A percentile compares a stretch with the other conserved stretches of the same genome.
Conservation (phyloP, 1,140 invertebrate species). For the Atta colombica region DNA sequence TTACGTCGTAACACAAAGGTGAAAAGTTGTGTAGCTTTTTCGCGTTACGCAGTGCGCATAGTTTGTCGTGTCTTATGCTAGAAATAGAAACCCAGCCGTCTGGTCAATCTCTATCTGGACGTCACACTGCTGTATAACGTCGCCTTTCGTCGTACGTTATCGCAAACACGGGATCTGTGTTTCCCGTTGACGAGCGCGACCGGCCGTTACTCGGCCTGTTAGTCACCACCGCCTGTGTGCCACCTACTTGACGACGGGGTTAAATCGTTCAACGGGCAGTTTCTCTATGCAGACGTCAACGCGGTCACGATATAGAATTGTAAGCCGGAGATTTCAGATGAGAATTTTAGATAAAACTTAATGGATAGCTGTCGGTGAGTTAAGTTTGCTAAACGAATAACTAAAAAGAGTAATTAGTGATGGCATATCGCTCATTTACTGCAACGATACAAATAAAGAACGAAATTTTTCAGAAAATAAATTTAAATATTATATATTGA, state of each 20-base stretch:
- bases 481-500: too few relatives aligned
- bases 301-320: constrained; percentile 19
- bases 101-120: constrained; percentile 14
- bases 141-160: constrained; percentile 67
- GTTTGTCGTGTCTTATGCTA: constrained; percentile 28
- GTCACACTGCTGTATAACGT: constrained; percentile 27
- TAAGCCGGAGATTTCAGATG: neutral
- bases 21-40: constrained; percentile 45
- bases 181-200: constrained; percentile 69
- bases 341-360: constrained; percentile 22
- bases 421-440: too few relatives aligned
- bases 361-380: neutral
- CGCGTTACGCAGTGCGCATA: constrained; percentile 17
- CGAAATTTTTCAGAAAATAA: too few relatives aligned
- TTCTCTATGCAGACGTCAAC: constrained; percentile 8
- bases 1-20: neutral
- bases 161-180: constrained; percentile 67
- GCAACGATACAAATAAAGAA: too few relatives aligned
- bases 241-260: constrained; percentile 35
- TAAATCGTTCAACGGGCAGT: constrained; percentile 41
- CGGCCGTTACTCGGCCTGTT: constrained; percentile 44
- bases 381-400: neutral
- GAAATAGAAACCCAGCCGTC: constrained; percentile 54
- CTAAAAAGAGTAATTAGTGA: constrained; percentile 3
- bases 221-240: constrained; percentile 55